phyloP scores from a whole-genome alignment of 2,888 invertebrate genomes.

The Bruchidius siliquastri region DNA sequence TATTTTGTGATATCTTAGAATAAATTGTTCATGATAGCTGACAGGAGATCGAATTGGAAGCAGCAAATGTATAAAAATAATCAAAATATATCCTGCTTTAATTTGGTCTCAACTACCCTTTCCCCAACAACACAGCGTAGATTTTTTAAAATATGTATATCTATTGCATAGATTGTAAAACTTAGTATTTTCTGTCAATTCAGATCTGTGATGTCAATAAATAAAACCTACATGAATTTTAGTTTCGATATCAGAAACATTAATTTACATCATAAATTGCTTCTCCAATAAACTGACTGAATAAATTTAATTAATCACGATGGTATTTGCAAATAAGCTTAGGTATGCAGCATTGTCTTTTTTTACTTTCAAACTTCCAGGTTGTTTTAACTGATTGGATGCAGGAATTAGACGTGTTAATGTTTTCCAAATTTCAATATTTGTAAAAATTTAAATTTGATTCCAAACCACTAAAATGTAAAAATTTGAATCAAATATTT shows the following conservation, averaged over 20 bases:
- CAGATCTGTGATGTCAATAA: constrained; percentile 46
- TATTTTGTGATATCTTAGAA: not conserved
- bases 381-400: too few relatives aligned
- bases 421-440: too few relatives aligned
- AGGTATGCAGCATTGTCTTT: too few relatives aligned
- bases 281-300: too few relatives aligned
- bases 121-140: not conserved
- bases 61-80: not conserved
- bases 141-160: constrained; percentile 15
- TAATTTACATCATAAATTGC: too few relatives aligned
- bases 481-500: too few relatives aligned
- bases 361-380: too few relatives aligned
- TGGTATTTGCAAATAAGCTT: too few relatives aligned
- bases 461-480: too few relatives aligned
- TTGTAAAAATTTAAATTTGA: too few relatives aligned
- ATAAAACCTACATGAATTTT: constrained; percentile 12
- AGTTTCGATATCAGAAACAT: not conserved
- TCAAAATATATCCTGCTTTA: not conserved
- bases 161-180: constrained; percentile 35
- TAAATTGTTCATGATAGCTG: not conserved
- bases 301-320: too few relatives aligned
- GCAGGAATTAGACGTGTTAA: too few relatives aligned
- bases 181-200: constrained; percentile 46
- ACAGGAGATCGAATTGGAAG: not conserved
- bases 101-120: not conserved